These are phyloP conservation scores for Trichogramma evanescens DNA, from an alignment of 2,888 invertebrate genomes.

Conservation along the genomic window DNA sequence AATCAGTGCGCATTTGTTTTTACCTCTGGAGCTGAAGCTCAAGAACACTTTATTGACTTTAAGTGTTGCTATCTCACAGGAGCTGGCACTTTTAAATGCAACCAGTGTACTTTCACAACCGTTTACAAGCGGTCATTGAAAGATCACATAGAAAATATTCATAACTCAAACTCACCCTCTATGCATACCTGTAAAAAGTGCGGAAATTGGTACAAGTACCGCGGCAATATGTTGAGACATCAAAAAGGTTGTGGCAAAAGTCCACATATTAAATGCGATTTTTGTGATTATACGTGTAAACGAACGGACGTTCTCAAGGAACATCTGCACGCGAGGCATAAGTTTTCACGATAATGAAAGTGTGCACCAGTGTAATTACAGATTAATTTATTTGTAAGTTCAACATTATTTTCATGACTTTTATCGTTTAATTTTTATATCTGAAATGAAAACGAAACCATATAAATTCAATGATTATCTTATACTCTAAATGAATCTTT, in stretches of 20 bases:
- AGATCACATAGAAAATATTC: conserved; percentile 8
- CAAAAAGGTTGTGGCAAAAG: conserved; percentile 34
- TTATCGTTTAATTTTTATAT: too few species aligned
- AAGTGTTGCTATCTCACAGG: too few species aligned
- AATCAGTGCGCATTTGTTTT: too few species aligned
- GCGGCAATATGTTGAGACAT: conserved; percentile 45
- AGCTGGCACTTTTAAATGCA: background rate
- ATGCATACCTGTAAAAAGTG: conserved; percentile 39
- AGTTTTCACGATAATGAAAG: too few species aligned
- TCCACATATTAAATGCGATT: conserved; percentile 23
- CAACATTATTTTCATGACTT: too few species aligned
- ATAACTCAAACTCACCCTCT: background rate
- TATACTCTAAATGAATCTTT: too few species aligned
- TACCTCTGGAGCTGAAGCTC: too few species aligned
- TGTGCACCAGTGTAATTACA: too few species aligned
- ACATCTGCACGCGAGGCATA: background rate
- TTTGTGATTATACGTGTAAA: conserved; percentile 45
- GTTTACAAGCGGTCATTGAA: background rate
- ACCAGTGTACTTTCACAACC: conserved; percentile 4
- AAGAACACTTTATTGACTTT: too few species aligned
- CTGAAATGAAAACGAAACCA: too few species aligned
- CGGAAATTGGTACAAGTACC: conserved; percentile 42
- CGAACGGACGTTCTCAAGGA: conserved; percentile 20
- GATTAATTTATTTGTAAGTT: too few species aligned
- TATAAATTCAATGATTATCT: too few species aligned